Percentiles rank a stretch among this genome's conserved stretches.
phyloP scores from a whole-genome alignment of 2,888 invertebrate genomes.

The Torymus auratus region DNA sequence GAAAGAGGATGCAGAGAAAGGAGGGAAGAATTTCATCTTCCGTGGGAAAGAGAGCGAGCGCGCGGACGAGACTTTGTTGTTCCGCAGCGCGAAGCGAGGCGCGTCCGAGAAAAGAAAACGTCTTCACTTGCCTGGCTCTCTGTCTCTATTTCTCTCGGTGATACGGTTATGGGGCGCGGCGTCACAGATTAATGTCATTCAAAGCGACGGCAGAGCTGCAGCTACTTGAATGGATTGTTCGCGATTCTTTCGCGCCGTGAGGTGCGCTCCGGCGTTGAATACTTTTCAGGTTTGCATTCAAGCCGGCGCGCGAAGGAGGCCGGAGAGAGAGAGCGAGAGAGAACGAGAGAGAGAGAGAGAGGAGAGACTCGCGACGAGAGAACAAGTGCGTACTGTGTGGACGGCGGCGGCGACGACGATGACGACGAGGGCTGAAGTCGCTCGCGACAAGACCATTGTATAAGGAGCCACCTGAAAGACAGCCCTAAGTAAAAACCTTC shows the following conservation, averaged over 20 bases:
- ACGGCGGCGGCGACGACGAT: neutral
- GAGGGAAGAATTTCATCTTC: slow-evolving; percentile 16
- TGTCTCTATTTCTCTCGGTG: no score
- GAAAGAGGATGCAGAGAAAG: neutral
- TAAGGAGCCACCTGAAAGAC: slow-evolving; percentile 32
- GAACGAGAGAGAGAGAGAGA: no score
- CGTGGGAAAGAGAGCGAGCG: slow-evolving; percentile 3
- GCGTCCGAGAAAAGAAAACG: no score
- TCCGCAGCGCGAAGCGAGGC: no score
- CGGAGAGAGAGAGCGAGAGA: no score
- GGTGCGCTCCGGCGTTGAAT: neutral
- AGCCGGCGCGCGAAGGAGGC: neutral
- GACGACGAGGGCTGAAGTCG: neutral
- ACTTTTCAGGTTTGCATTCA: slow-evolving; percentile 12
- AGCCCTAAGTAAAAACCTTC: slow-evolving; percentile 11
- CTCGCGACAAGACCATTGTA: slow-evolving; percentile 24
- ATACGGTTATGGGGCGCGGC: no score
- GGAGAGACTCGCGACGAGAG: no score
- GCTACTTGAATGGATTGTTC: slow-evolving; percentile 30
- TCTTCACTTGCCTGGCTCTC: no score
- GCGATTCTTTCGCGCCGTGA: neutral
- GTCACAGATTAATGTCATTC: slow-evolving; percentile 17
- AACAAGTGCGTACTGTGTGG: neutral
- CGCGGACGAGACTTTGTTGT: neutral
- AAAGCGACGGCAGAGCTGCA: slow-evolving; percentile 9